Base-by-base conservation (phyloP, 2,113 vertebrate genomes). In the Choloepus hoffmanni region DNA sequence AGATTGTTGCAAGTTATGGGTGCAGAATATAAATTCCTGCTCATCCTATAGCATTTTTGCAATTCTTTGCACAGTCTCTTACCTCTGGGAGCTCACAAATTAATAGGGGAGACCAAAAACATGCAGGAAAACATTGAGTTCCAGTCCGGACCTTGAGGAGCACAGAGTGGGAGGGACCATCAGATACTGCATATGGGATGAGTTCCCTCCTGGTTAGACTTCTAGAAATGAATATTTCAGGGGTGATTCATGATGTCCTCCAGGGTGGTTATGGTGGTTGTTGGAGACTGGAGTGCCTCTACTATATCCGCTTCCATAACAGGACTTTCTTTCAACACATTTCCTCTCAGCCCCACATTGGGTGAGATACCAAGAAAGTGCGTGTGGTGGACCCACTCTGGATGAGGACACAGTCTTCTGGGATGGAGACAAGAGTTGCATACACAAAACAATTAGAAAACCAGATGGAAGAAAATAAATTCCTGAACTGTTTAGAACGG, bases 361-460 rank as follows among this genome's bases (percentile, higher is more conserved):
- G 18, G 23, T 45, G 13, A 72, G 10, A 55, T 70, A 16, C 45
- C 53, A 33, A 21, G 55, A 62, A 84, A 60, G 15, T 8, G 15
- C 28, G 43, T 43, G 8, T 11, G 21, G 2, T 14, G 60, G 21
- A 48, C 21, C 48, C 33, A 48, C 18, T n/a, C 21, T 45, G 18
- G 0, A 2, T 28, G 43, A 26, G 40, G 18, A 83, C 65, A 60
- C 2, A 30, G 53, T 88, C 60, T 93, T 94, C 74, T 73, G 33
- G 79, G 79, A 94, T 12, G 65, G 65, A 93, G n/a, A 90, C 6
- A 62, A 16, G 43, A 70, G 86, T 12, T 70, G 26, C 58, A 62
- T n/a, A 63, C 79, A 76, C 28, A 89, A 78, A 95, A 74, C 36
- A 89, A 40, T 53, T 24, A 60, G 92, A 53, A 89, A 94, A n/a